These are phyloP conservation scores for Pseudococcus viburni DNA, from an alignment of 2,888 invertebrate genomes.

Conservation along the genomic window DNA sequence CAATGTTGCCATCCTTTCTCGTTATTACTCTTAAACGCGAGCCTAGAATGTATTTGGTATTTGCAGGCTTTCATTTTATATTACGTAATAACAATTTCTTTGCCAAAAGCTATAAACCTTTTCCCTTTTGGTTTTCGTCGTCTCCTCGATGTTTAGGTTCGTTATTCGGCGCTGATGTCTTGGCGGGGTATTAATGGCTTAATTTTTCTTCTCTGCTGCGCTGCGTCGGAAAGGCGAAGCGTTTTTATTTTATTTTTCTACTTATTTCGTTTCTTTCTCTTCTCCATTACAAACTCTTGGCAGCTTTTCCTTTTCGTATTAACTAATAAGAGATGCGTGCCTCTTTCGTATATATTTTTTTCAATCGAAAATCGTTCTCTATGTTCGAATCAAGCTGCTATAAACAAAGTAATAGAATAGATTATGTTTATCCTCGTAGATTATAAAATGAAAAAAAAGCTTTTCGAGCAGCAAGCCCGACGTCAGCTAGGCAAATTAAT, in stretches of 20 bases:
- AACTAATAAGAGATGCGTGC: conserved; percentile 30
- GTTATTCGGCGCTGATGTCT: conserved; percentile 21
- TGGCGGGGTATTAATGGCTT: conserved; percentile 45
- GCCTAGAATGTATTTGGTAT: conserved; percentile 27
- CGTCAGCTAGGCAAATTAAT: background rate
- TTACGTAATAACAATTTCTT: conserved; percentile 64
- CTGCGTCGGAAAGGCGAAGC: background rate
- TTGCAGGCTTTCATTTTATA: conserved; percentile 60
- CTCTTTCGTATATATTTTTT: background rate
- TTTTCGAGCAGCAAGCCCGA: background rate
- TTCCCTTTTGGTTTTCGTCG: conserved; percentile 39
- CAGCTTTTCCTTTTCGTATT: conserved; percentile 31
- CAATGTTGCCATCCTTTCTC: conserved; percentile 64
- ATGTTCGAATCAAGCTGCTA: conserved; percentile 1
- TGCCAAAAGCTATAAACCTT: conserved; percentile 58
- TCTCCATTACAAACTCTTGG: background rate
- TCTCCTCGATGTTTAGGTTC: conserved; percentile 31
- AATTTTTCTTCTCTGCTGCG: conserved; percentile 26
- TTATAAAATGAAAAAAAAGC: background rate
- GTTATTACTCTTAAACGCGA: conserved; percentile 60
- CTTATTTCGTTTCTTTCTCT: background rate
- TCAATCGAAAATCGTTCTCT: background rate
- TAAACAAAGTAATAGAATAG: background rate
- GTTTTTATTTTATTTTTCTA: conserved; percentile 10
- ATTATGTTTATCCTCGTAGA: background rate